phyloP scores from a whole-genome alignment of 2,113 vertebrate genomes.

The Syngnathus typhle region DNA sequence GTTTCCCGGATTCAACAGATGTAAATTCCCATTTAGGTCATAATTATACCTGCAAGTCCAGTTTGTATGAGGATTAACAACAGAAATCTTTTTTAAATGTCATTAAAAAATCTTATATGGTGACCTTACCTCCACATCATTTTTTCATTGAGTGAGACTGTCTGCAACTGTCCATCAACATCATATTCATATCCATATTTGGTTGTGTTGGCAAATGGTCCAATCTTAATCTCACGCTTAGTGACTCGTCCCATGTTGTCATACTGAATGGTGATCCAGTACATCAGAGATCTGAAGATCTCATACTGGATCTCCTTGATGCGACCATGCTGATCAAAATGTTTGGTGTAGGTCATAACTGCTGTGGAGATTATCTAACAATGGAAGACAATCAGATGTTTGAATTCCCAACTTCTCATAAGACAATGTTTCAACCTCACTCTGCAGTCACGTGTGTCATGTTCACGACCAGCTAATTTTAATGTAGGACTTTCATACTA shows the following conservation, averaged over 20 bases:
- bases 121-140: constrained; percentile 85
- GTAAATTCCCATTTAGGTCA: constrained; percentile 95
- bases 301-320: constrained; percentile 99
- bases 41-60: constrained; percentile 77
- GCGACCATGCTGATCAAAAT: constrained; percentile 91
- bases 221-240: constrained; percentile 96
- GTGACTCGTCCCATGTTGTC: constrained; percentile 98
- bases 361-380: constrained; percentile 92
- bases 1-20: constrained; percentile 90
- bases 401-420: not conserved
- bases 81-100: not conserved
- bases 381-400: not conserved
- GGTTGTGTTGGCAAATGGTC: constrained; percentile 96
- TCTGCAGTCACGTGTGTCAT: not conserved
- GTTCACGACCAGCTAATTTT: not conserved
- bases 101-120: not conserved
- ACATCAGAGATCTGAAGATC: constrained; percentile 96
- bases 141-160: constrained; percentile 94
- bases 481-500: too few species aligned
- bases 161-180: constrained; percentile 93
- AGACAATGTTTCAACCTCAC: not conserved
- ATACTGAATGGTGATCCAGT: constrained; percentile 98
- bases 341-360: constrained; percentile 98
- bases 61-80: not conserved
- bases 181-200: constrained; percentile 96